These are phyloP conservation scores for Charina bottae DNA, from an alignment of 2,113 vertebrate genomes.

Conservation along the genomic window DNA sequence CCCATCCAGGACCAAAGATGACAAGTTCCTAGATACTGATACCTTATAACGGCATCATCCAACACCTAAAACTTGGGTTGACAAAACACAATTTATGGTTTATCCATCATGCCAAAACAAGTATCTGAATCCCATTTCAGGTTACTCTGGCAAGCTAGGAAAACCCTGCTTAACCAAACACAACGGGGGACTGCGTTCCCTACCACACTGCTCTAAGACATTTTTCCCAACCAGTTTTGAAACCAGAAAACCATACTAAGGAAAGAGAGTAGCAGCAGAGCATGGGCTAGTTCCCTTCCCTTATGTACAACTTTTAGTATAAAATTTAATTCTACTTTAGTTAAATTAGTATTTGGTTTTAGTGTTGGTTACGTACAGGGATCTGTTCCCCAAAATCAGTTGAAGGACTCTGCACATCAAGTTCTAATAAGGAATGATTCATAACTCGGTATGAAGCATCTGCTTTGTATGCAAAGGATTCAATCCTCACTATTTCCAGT, in stretches of 20 bases:
- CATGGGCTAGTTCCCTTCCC: no score
- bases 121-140: not conserved
- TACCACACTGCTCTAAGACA: not conserved
- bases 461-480: not conserved
- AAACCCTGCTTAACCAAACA: not conserved
- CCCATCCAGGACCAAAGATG: no score
- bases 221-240: not conserved
- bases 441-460: not conserved
- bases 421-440: not conserved
- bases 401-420: not conserved
- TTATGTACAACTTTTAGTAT: not conserved
- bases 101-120: not conserved
- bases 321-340: not conserved
- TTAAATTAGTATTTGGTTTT: not conserved
- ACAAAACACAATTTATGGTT: not conserved
- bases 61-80: not conserved
- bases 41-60: not conserved
- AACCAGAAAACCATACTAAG: not conserved
- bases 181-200: not conserved
- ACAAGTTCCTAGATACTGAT: no score
- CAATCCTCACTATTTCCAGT: not conserved
- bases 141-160: not conserved
- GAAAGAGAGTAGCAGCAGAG: not conserved
- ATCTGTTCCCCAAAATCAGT: not conserved
- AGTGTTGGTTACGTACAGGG: not conserved